Base-by-base conservation (phyloP, 2,113 vertebrate species). In the Channa argus region DNA sequence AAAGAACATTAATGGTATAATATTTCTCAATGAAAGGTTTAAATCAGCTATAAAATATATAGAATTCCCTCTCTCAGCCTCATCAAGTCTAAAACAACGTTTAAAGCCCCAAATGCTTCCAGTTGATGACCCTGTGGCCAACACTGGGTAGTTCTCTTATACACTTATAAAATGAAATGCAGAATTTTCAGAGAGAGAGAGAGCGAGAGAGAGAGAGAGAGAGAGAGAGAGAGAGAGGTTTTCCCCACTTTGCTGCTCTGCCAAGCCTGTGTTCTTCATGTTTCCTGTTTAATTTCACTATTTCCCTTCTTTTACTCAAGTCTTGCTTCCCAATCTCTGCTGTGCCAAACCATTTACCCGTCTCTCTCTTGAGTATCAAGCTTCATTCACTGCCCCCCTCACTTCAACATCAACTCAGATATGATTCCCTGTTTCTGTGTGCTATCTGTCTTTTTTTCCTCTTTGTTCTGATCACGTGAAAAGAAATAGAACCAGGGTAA, bases 281-380 rank as follows among this genome's bases (percentile, higher is more conserved):
- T 77, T 70, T 85, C 62, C 70, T 78, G 56, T 58, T 63, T 61
- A n/a, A 51, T 52, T 51, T 5, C 24, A 51, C 60, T 53, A 49
- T 66, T 33, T 77, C 47, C 46, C 8, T 13, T 63, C 44, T 45
- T 45, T 53, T 5, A 3, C 64, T 63, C 34, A 36, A 38, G 72
- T 71, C 79, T 74, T 45, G 39, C 45, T 65, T 67, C 38, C 0
- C 7, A 44, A 73, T 73, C 73, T 80, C 14, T 34, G 12, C 5
- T 10, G 2, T 70, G n/a, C 46, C 36, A 53, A 8, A 63, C 64
- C 61, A 33, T 59, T 64, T 83, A 83, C 79, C 82, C 62, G 70
- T 49, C 71, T 84, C 63, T 33, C 3, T 59, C 24, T 41, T 24
- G 24, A 47, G 11, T 71, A 71, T 80, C 65, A 37, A 34, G 45